These are phyloP conservation scores for Pandemis corylana DNA, from an alignment of 2,888 invertebrate species.

Conservation along the genomic window DNA sequence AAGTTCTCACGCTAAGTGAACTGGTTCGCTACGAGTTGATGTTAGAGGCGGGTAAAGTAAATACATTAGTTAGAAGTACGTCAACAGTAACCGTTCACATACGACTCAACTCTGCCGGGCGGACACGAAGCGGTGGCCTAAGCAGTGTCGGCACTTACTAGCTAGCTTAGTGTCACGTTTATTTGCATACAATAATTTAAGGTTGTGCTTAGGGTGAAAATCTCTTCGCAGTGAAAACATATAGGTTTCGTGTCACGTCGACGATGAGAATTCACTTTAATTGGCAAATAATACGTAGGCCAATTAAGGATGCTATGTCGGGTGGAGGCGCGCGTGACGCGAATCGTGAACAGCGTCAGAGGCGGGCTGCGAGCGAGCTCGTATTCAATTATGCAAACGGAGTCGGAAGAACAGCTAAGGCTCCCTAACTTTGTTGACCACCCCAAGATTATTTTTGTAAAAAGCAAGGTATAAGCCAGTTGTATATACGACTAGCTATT, in stretches of 20 bases:
- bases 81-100: constrained; percentile 54
- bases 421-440: constrained; percentile 62
- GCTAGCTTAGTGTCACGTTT: constrained; percentile 54
- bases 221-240: constrained; percentile 68
- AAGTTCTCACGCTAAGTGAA: constrained; percentile 19
- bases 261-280: constrained; percentile 84
- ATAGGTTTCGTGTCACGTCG: constrained; percentile 81
- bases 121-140: constrained; percentile 48
- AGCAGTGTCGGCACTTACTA: constrained; percentile 38
- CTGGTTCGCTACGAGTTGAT: constrained; percentile 25
- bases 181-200: constrained; percentile 66
- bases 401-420: constrained; percentile 72
- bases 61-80: constrained; percentile 55
- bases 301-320: constrained; percentile 85
- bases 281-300: constrained; percentile 85
- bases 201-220: constrained; percentile 59
- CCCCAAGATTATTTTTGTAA: constrained; percentile 29
- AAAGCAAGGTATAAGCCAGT: background rate
- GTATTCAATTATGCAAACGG: constrained; percentile 84
- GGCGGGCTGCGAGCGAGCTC: constrained; percentile 56
- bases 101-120: constrained; percentile 43
- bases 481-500: background rate
- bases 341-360: constrained; percentile 57
- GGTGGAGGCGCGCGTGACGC: constrained; percentile 80
- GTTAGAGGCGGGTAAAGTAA: constrained; percentile 43